Percentiles rank a stretch among this genome's conserved stretches.
phyloP scores from a whole-genome alignment of 1,140 invertebrate species.

The Hylyphantes graminicola region DNA sequence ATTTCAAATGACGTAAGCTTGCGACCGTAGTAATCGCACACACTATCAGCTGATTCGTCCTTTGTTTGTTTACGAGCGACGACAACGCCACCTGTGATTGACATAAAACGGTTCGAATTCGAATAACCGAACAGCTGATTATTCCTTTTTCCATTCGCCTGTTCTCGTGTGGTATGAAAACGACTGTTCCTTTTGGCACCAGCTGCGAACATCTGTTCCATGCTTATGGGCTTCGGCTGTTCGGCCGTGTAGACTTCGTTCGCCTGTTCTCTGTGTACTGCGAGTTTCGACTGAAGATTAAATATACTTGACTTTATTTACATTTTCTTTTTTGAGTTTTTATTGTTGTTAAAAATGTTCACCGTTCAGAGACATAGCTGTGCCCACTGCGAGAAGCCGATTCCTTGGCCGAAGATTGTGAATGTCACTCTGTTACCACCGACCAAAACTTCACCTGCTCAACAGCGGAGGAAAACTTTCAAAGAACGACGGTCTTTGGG shows the following conservation, averaged over 20 bases:
- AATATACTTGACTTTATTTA: neutral
- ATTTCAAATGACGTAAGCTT: constrained; percentile 11
- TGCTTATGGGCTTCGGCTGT: neutral
- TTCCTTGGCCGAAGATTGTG: constrained; percentile 23
- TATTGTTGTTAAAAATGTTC: constrained; percentile 10
- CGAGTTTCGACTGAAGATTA: constrained; percentile 5
- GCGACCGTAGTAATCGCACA: constrained; percentile 1
- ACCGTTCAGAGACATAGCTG: constrained; percentile 24
- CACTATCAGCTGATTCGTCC: neutral
- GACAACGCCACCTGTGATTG: neutral
- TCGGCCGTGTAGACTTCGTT: neutral
- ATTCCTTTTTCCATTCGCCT: neutral
- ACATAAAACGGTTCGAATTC: constrained; percentile 8
- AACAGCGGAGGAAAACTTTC: constrained; percentile 19
- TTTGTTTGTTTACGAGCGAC: neutral
- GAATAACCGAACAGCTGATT: neutral
- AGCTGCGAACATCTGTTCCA: constrained; percentile 2
- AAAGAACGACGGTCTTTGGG: constrained; percentile 24
- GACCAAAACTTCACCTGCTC: neutral
- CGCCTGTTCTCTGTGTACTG: neutral
- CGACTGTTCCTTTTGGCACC: neutral
- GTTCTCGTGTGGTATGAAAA: constrained; percentile 8
- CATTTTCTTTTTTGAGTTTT: neutral
- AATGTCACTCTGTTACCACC: constrained; percentile 1
- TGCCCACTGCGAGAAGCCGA: constrained; percentile 18